phyloP scores from a whole-genome alignment of 2,113 vertebrate genomes.

The Trichechus manatus region DNA sequence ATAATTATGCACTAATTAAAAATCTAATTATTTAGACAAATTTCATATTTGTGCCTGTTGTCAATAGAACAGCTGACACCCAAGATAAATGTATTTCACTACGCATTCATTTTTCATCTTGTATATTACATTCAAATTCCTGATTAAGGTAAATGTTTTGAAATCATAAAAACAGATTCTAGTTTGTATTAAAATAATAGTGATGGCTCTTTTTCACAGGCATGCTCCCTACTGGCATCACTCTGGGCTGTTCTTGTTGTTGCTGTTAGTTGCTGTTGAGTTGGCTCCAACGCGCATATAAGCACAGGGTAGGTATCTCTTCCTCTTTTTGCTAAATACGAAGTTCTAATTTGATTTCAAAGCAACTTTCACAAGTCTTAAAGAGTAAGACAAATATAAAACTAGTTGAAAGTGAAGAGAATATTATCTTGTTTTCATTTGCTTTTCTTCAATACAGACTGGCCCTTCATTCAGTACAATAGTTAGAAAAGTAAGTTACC shows the following conservation, averaged over 20 bases:
- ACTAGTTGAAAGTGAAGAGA: not conserved
- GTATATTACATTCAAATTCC: conserved; percentile 67
- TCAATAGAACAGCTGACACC: conserved; percentile 80
- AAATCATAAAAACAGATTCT: conserved; percentile 72
- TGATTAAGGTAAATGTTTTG: conserved; percentile 72
- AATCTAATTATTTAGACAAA: conserved; percentile 88
- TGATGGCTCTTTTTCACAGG: conserved; percentile 43
- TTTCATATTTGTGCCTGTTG: conserved; percentile 86
- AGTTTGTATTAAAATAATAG: not conserved
- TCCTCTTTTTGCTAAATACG: conserved; percentile 12
- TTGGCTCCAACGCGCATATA: not conserved
- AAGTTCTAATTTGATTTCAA: not conserved
- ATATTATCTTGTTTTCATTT: not conserved
- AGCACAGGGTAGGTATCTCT: not conserved
- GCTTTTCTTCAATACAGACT: not conserved
- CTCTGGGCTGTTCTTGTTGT: not conserved
- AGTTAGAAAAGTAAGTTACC: not conserved
- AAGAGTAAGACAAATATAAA: not conserved
- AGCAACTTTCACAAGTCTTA: conserved; percentile 1
- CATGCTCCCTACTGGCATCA: not conserved
- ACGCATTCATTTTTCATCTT: conserved; percentile 81
- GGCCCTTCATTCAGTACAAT: not conserved
- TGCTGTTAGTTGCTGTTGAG: not conserved
- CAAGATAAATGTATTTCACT: conserved; percentile 80
- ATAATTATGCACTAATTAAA: conserved; percentile 87